Evolutionary conservation across 92 coral and sea anemone species (phyloP).

Genomic region (Muricea muricata): DNA sequence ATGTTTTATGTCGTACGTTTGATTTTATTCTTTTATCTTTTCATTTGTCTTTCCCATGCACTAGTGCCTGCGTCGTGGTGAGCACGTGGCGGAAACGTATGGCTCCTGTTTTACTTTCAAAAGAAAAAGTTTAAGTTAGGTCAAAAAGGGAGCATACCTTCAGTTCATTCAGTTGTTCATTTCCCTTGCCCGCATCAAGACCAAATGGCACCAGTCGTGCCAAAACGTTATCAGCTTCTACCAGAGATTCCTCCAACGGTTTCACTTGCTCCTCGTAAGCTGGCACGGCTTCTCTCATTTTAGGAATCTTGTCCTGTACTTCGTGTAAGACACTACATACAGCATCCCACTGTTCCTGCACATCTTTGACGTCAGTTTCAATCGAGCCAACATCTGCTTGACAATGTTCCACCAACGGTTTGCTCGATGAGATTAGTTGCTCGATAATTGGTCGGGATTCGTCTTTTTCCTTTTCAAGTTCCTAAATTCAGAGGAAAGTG

Average conservation of each 20-base stretch:
- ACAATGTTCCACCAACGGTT: constrained; percentile 38
- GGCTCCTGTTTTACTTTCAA: too few relatives aligned
- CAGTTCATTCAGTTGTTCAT: constrained; percentile 79
- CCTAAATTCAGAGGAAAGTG: neutral
- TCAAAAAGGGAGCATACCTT: constrained; percentile 57
- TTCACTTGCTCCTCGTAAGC: constrained; percentile 23
- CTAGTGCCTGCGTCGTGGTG: too few relatives aligned
- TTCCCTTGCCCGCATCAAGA: constrained; percentile 80
- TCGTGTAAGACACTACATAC: constrained; percentile 24
- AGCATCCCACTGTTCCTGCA: constrained; percentile 34
- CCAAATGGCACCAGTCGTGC: constrained; percentile 81
- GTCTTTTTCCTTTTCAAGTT: constrained; percentile 2
- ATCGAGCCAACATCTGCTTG: constrained; percentile 39
- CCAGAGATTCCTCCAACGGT: constrained; percentile 8
- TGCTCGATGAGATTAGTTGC: constrained; percentile 28
- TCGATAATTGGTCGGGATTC: constrained; percentile 23
- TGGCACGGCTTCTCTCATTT: constrained; percentile 31
- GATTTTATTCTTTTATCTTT: too few relatives aligned
- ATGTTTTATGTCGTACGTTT: too few relatives aligned
- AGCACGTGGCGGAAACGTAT: neutral
- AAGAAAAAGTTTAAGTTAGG: too few relatives aligned
- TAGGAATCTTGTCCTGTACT: constrained; percentile 21
- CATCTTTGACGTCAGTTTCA: constrained; percentile 13
- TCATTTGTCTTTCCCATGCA: too few relatives aligned
- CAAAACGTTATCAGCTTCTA: constrained; percentile 76